Conservation (phyloP, 2,888 invertebrate genomes). For the Synergus gifuensis region DNA sequence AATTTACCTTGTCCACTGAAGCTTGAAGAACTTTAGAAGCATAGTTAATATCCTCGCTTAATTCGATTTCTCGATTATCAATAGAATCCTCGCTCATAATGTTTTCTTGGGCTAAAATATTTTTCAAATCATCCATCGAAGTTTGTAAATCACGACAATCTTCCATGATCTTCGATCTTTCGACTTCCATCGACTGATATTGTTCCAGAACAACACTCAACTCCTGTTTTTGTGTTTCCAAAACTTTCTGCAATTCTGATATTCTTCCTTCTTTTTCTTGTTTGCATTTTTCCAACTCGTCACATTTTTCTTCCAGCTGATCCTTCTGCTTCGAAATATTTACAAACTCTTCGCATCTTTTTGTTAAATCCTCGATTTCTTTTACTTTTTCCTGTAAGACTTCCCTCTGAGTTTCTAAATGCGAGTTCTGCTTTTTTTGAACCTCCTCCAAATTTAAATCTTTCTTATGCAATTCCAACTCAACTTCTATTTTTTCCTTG, state of each 20-base stretch:
- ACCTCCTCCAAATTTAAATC: conserved; percentile 65
- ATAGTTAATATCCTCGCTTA: conserved; percentile 41
- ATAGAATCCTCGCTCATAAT: background rate
- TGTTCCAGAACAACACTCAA: conserved; percentile 48
- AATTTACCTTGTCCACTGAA: conserved; percentile 52
- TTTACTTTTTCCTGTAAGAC: conserved; percentile 61
- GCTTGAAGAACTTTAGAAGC: conserved; percentile 49
- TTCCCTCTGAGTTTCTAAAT: conserved; percentile 61
- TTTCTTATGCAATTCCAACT: conserved; percentile 65
- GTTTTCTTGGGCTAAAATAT: background rate
- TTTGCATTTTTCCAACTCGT: conserved; percentile 49
- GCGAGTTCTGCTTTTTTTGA: conserved; percentile 61
- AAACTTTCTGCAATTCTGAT: conserved; percentile 51
- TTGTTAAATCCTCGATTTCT: conserved; percentile 46
- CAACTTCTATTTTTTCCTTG: conserved; percentile 59
- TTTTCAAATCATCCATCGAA: conserved; percentile 1
- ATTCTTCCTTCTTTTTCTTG: conserved; percentile 48
- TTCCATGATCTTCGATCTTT: conserved; percentile 48
- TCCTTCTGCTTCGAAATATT: conserved; percentile 54
- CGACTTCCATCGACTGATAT: conserved; percentile 43
- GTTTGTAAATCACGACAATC: conserved; percentile 35
- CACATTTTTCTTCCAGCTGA: conserved; percentile 47
- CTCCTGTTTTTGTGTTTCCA: conserved; percentile 50
- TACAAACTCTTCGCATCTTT: conserved; percentile 49
- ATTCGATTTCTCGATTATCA: background rate